Percentiles rank a stretch among this genome's conserved stretches.
These are phyloP conservation scores for Choristoneura rosaceana DNA, from an alignment of 2,888 invertebrate genomes.

Conservation along the genomic window DNA sequence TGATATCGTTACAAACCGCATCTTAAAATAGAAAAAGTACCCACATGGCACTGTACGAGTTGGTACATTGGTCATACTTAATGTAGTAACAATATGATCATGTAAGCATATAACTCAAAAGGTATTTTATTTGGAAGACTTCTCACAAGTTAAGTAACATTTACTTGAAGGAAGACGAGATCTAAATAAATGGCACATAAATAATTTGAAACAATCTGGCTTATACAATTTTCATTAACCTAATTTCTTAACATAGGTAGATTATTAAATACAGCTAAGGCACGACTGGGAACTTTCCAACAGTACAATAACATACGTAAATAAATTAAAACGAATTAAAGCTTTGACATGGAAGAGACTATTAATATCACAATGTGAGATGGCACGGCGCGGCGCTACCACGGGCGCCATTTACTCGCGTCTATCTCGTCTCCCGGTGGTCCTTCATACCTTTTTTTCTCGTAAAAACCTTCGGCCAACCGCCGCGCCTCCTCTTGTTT, in stretches of 20 bases:
- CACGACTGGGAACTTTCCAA: constrained; percentile 51
- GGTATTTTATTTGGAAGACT: constrained; percentile 54
- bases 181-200: constrained; percentile 76
- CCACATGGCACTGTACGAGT: constrained; percentile 4
- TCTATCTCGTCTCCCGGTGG: constrained; percentile 70
- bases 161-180: constrained; percentile 73
- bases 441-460: constrained; percentile 69
- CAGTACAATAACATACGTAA: constrained; percentile 47
- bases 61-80: not conserved
- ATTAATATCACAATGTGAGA: constrained; percentile 74
- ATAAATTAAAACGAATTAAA: constrained; percentile 82
- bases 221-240: constrained; percentile 40
- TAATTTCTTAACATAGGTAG: constrained; percentile 33
- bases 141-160: constrained; percentile 39
- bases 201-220: constrained; percentile 50
- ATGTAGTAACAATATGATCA: not conserved
- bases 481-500: constrained; percentile 81
- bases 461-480: constrained; percentile 73
- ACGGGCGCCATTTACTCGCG: constrained; percentile 77
- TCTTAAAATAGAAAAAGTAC: constrained; percentile 27
- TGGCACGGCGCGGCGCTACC: constrained; percentile 57
- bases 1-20: constrained; percentile 24
- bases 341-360: constrained; percentile 82
- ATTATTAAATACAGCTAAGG: constrained; percentile 52
- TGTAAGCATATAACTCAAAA: constrained; percentile 7